Percentiles rank a stretch among this genome's conserved stretches.
Evolutionary conservation across 2,888 invertebrate species (phyloP).

Genomic region (Lamproptera curius): DNA sequence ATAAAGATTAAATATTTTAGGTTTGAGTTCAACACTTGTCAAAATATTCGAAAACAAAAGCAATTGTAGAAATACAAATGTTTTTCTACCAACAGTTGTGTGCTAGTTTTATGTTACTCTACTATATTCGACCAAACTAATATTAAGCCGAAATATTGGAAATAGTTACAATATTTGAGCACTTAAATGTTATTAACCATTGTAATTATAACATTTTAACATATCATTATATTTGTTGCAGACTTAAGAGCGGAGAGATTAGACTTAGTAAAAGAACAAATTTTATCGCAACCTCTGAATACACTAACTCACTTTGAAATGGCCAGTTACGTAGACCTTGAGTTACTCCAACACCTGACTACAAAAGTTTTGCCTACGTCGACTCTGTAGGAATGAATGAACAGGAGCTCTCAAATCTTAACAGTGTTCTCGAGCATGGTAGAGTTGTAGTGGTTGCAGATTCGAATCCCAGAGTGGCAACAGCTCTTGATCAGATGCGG

Average conservation of each 20-base stretch:
- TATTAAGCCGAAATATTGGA: too few relatives aligned
- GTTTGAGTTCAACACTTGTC: too few relatives aligned
- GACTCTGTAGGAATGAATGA: constrained; percentile 94
- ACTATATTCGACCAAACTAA: too few relatives aligned
- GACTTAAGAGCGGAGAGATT: constrained; percentile 82
- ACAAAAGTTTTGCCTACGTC: constrained; percentile 84
- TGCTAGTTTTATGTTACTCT: too few relatives aligned
- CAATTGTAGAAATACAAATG: too few relatives aligned
- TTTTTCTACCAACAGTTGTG: too few relatives aligned
- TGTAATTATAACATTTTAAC: too few relatives aligned
- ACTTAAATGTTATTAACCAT: too few relatives aligned
- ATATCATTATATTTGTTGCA: constrained; percentile 47
- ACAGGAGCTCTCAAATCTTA: constrained; percentile 88
- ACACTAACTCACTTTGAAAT: constrained; percentile 90
- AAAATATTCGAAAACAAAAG: too few relatives aligned
- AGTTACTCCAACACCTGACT: constrained; percentile 81
- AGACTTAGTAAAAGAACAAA: constrained; percentile 81
- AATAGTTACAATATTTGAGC: too few relatives aligned
- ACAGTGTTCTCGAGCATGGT: constrained; percentile 83
- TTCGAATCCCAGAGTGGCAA: constrained; percentile 88
- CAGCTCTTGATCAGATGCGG: constrained; percentile 89
- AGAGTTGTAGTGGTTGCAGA: constrained; percentile 86
- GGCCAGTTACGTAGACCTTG: constrained; percentile 89
- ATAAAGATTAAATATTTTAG: too few relatives aligned
- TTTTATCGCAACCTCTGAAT: constrained; percentile 75